Conservation (phyloP, 2,888 invertebrate genomes). For the Chironomus tentans region DNA sequence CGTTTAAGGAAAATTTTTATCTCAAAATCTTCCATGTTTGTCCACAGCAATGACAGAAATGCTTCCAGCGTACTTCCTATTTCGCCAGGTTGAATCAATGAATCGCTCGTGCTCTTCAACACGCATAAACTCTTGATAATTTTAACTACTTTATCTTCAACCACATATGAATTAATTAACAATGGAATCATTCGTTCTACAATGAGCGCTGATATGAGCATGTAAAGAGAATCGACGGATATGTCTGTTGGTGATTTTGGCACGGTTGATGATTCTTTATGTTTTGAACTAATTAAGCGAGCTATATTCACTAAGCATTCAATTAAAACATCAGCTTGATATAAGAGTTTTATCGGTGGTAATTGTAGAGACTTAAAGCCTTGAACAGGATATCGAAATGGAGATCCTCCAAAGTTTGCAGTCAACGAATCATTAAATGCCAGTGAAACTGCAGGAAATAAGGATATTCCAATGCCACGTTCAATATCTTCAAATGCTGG, state of each 20-base stretch:
- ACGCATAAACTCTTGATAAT: slow-evolving; percentile 35
- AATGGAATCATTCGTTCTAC: slow-evolving; percentile 52
- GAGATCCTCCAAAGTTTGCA: slow-evolving; percentile 68
- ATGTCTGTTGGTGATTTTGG: neutral
- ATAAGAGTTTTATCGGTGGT: slow-evolving; percentile 36
- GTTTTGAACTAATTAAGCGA: slow-evolving; percentile 34
- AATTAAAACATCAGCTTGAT: slow-evolving; percentile 36
- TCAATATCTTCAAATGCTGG: slow-evolving; percentile 61
- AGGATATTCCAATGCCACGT: slow-evolving; percentile 63
- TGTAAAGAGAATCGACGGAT: slow-evolving; percentile 45
- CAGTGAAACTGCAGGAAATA: slow-evolving; percentile 72
- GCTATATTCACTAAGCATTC: slow-evolving; percentile 38
- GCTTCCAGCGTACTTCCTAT: slow-evolving; percentile 36
- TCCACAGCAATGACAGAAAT: slow-evolving; percentile 39
- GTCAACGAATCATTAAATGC: slow-evolving; percentile 66
- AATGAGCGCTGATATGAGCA: slow-evolving; percentile 47
- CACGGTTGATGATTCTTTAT: neutral
- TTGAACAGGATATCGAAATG: slow-evolving; percentile 56
- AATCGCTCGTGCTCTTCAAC: slow-evolving; percentile 30
- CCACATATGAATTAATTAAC: slow-evolving; percentile 56
- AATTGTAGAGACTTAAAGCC: slow-evolving; percentile 59
- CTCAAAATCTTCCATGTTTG: slow-evolving; percentile 39
- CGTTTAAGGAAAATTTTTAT: slow-evolving; percentile 36
- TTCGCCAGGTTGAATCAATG: slow-evolving; percentile 33
- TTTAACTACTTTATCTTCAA: slow-evolving; percentile 58